Evolutionary conservation across 2,888 invertebrate genomes (phyloP).

Genomic region (Pyrochroa serraticornis): DNA sequence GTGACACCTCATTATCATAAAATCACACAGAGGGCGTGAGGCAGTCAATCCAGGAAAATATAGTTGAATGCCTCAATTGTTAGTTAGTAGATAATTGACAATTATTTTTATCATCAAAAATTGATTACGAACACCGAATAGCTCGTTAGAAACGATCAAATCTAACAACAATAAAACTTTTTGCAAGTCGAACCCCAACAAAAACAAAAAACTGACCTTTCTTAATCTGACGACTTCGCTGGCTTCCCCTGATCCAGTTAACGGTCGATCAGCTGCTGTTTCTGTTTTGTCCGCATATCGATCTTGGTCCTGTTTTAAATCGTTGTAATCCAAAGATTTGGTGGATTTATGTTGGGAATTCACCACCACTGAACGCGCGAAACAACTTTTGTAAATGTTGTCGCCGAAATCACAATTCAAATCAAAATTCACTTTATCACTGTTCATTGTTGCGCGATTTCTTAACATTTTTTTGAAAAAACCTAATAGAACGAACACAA

Average conservation of each 20-base stretch:
- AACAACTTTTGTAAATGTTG: slow-evolving; percentile 53
- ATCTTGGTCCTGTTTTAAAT: slow-evolving; percentile 29
- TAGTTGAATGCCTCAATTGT: not conserved
- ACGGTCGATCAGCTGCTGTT: slow-evolving; percentile 9
- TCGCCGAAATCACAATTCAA: slow-evolving; percentile 47
- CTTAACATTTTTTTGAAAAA: not conserved
- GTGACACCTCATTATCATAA: slow-evolving; percentile 22
- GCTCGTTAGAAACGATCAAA: too few relatives aligned
- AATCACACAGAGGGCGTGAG: slow-evolving; percentile 5
- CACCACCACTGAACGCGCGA: slow-evolving; percentile 54
- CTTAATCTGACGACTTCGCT: slow-evolving; percentile 34
- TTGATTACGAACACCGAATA: too few relatives aligned
- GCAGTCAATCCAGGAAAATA: slow-evolving; percentile 2
- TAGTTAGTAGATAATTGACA: too few relatives aligned
- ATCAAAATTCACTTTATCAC: slow-evolving; percentile 43
- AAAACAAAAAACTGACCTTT: slow-evolving; percentile 33
- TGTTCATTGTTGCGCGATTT: slow-evolving; percentile 36
- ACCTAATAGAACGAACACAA: too few relatives aligned
- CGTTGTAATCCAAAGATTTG: slow-evolving; percentile 31
- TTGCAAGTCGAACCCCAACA: too few relatives aligned
- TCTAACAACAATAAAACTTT: too few relatives aligned
- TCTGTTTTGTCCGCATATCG: slow-evolving; percentile 9
- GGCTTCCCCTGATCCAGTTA: not conserved
- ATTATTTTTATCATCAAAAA: too few relatives aligned
- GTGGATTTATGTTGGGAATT: slow-evolving; percentile 50